phyloP scores from a whole-genome alignment of 2,888 invertebrate genomes.

The Drosophila birchii region DNA sequence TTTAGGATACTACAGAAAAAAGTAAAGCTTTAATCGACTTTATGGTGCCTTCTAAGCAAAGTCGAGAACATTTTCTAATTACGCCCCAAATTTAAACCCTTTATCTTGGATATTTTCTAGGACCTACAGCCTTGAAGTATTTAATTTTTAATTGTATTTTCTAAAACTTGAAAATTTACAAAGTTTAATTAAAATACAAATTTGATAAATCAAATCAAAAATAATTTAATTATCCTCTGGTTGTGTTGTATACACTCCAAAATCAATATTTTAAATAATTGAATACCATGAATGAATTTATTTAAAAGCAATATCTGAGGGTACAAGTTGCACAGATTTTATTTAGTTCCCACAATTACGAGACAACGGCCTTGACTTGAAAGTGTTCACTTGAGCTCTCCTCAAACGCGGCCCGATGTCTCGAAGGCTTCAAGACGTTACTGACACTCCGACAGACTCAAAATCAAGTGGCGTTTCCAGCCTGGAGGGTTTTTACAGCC shows the following conservation, averaged over 20 bases:
- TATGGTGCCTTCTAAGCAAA: too few species aligned
- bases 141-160: too few species aligned
- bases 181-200: too few species aligned
- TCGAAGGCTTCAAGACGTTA: constrained; percentile 15
- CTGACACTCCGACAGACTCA: constrained; percentile 17
- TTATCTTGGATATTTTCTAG: neutral
- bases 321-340: neutral
- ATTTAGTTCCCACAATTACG: constrained; percentile 13
- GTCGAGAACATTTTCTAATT: too few species aligned
- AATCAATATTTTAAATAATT: neutral
- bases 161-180: too few species aligned
- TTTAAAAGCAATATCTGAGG: neutral
- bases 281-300: neutral
- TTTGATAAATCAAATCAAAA: neutral
- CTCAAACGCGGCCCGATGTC: neutral
- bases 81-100: too few species aligned
- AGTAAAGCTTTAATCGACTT: neutral
- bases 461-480: constrained; percentile 37
- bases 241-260: neutral
- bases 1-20: neutral
- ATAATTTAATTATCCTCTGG: neutral
- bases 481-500: constrained; percentile 38
- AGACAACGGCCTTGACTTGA: constrained; percentile 20
- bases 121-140: neutral
- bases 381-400: constrained; percentile 7